Percentiles rank a stretch among this genome's conserved stretches.
These are phyloP conservation scores for Patella pellucida DNA, from an alignment of 2,888 invertebrate species.

Conservation along the genomic window DNA sequence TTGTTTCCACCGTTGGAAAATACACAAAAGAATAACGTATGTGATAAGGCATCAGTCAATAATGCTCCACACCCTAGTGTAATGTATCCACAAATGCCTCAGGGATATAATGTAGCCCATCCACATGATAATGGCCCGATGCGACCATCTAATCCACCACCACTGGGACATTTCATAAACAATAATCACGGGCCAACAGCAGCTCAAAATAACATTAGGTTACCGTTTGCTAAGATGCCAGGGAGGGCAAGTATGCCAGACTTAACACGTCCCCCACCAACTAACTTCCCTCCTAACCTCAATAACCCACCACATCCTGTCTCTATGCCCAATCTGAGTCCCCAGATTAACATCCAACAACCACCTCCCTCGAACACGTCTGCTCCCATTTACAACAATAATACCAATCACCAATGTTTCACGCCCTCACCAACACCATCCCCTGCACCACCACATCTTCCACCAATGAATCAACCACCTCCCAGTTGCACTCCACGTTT, in stretches of 20 bases:
- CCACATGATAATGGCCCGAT: background rate
- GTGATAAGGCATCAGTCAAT: background rate
- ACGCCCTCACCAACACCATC: constrained; percentile 9
- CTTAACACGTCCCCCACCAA: constrained; percentile 1
- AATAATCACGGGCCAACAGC: too few species aligned
- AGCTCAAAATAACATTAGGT: background rate
- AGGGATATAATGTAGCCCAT: background rate
- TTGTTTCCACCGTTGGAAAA: constrained; percentile 1
- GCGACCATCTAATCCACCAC: background rate
- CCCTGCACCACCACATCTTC: constrained; percentile 2
- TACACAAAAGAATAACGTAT: background rate
- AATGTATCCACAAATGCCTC: background rate
- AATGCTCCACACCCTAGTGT: background rate
- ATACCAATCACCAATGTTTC: background rate
- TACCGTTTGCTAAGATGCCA: background rate
- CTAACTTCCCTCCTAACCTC: background rate
- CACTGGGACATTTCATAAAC: too few species aligned
- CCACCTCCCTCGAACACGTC: background rate
- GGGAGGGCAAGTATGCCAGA: background rate
- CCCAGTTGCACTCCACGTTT: background rate
- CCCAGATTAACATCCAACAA: constrained; percentile 4
- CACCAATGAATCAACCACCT: constrained; percentile 3
- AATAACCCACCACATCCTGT: background rate
- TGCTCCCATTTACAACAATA: background rate
- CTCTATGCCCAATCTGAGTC: background rate